Conservation (phyloP, 2,113 vertebrate genomes). For the Micronisus gabar region DNA sequence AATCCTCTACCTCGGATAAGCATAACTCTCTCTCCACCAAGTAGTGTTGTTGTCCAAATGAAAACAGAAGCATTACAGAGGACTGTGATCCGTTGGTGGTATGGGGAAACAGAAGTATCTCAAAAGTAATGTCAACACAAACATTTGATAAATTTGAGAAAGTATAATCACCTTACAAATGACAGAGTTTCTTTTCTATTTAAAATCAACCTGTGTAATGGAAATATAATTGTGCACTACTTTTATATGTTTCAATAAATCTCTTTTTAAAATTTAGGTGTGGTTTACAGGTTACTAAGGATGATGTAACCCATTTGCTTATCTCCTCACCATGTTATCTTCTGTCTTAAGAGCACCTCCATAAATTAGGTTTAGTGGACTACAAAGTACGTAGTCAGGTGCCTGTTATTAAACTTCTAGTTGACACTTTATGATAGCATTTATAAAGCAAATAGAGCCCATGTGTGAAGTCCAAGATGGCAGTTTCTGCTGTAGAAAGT, state of each 20-base stretch:
- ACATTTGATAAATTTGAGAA: background rate
- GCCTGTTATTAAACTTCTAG: background rate
- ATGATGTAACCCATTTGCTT: background rate
- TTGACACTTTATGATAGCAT: background rate
- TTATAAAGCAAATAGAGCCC: background rate
- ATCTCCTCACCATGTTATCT: background rate
- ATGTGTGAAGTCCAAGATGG: background rate
- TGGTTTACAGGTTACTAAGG: background rate
- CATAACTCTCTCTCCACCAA: background rate
- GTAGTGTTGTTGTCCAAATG: background rate
- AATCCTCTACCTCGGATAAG: background rate
- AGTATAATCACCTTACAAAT: background rate
- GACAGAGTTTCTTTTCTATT: background rate
- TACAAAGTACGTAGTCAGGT: background rate
- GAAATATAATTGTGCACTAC: background rate
- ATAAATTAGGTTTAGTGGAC: background rate
- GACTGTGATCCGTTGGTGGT: background rate
- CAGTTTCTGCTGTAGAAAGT: background rate
- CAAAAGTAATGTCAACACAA: background rate
- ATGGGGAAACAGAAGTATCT: background rate
- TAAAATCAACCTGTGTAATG: background rate
- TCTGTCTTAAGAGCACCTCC: background rate
- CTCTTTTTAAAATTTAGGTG: background rate
- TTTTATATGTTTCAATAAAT: background rate
- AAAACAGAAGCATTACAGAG: background rate